Evolutionary conservation across 2,113 vertebrate species (phyloP).

Genomic region (Struthio camelus): DNA sequence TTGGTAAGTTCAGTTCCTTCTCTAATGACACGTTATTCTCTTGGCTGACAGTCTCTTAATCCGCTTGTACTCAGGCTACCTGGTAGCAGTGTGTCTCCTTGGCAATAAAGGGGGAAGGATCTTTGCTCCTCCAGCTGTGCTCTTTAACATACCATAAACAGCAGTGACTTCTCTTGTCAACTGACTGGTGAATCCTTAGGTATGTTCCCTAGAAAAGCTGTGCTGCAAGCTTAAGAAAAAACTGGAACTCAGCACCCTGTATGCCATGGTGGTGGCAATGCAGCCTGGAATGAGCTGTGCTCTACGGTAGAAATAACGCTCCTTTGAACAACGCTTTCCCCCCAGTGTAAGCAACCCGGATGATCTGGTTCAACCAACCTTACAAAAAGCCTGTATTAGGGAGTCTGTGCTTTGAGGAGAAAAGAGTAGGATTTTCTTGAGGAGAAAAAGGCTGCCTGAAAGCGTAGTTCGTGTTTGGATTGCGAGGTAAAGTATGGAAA

Average conservation of each 20-base stretch:
- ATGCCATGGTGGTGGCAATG: not conserved
- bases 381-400: not conserved
- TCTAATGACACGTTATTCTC: not conserved
- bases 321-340: not conserved
- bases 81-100: not conserved
- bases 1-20: not conserved
- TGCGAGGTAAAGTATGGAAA: not conserved
- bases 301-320: not conserved
- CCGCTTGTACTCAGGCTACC: not conserved
- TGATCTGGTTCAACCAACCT: not conserved
- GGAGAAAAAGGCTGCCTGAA: not conserved
- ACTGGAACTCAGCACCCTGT: fast-evolving
- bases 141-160: not conserved
- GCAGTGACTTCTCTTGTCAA: not conserved
- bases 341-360: not conserved
- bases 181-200: not conserved
- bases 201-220: not conserved
- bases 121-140: not conserved
- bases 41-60: not conserved
- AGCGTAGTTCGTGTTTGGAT: not conserved
- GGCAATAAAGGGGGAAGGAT: not conserved
- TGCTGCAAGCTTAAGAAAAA: not conserved
- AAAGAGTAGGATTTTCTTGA: not conserved
- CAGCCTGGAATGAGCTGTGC: not conserved
- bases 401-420: not conserved